phyloP scores from a whole-genome alignment of 2,113 vertebrate species.

The Lethenteron camtschaticum region DNA sequence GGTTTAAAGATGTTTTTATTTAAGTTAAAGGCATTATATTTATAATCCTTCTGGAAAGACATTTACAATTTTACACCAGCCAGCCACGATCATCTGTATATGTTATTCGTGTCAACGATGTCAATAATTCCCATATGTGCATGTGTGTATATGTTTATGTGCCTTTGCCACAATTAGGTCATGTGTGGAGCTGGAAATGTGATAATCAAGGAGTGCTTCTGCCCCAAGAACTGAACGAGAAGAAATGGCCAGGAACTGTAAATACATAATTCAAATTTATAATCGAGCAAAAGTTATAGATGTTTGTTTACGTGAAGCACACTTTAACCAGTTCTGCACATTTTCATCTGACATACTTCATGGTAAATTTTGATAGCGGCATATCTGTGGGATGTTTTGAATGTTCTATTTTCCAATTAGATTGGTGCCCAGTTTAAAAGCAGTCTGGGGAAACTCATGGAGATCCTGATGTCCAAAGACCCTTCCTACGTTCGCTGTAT shows the following conservation, averaged over 20 bases:
- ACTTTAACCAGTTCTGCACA: too few relatives aligned
- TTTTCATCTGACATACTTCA: too few relatives aligned
- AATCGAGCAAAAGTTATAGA: too few relatives aligned
- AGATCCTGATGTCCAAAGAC: slow-evolving; percentile 76
- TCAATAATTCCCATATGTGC: too few relatives aligned
- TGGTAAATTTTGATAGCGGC: too few relatives aligned
- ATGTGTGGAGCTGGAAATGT: slow-evolving; percentile 50
- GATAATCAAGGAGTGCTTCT: slow-evolving; percentile 58
- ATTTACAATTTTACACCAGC: background rate
- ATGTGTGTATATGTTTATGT: background rate
- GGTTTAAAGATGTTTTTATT: too few relatives aligned
- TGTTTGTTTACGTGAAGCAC: too few relatives aligned
- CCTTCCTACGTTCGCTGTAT: slow-evolving; percentile 87
- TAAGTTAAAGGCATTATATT: background rate
- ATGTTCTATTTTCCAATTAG: slow-evolving; percentile 17
- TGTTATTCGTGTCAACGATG: too few relatives aligned
- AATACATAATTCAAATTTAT: slow-evolving; percentile 13
- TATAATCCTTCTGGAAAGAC: background rate
- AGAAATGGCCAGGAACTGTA: slow-evolving; percentile 62
- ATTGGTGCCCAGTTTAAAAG: slow-evolving; percentile 93
- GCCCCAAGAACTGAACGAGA: slow-evolving; percentile 36
- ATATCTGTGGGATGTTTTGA: too few relatives aligned
- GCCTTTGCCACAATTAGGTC: slow-evolving; percentile 25
- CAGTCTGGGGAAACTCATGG: slow-evolving; percentile 61
- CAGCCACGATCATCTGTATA: too few relatives aligned